These are phyloP conservation scores for Prunella himalayana DNA, from an alignment of 2,113 vertebrate species.

Conservation along the genomic window DNA sequence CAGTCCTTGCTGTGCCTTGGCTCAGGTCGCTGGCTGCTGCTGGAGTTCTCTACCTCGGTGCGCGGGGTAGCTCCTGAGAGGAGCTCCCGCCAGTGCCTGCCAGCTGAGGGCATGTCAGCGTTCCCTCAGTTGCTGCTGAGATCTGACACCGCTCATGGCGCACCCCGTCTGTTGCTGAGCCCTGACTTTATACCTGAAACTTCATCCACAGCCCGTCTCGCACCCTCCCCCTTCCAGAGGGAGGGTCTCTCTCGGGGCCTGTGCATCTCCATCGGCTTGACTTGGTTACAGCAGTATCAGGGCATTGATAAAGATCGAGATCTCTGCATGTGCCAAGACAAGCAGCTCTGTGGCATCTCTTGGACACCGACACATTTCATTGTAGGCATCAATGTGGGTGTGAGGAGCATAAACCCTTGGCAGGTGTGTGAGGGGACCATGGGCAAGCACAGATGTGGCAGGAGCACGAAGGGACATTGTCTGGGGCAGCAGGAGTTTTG, in stretches of 20 bases:
- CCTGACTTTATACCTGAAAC: background rate
- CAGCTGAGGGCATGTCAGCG: accelerated
- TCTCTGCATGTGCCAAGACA: accelerated
- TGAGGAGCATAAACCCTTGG: background rate
- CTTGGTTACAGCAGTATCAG: background rate
- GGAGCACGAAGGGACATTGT: accelerated
- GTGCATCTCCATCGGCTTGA: accelerated
- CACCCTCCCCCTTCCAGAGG: accelerated
- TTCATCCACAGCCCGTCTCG: accelerated
- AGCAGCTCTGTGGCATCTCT: background rate
- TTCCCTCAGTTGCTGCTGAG: background rate
- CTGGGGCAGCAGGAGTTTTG: accelerated
- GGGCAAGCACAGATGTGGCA: accelerated
- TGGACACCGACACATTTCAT: background rate
- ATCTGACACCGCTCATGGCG: background rate
- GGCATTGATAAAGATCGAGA: background rate
- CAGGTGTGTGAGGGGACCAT: accelerated
- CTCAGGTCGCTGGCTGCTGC: accelerated
- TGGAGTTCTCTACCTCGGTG: background rate
- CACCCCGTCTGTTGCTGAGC: background rate
- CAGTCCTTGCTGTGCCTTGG: background rate
- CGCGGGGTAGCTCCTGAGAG: background rate
- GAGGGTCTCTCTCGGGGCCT: accelerated
- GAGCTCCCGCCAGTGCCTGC: background rate
- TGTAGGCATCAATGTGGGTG: accelerated